Conservation (phyloP, 2,113 vertebrate genomes). For the Passer montanus region DNA sequence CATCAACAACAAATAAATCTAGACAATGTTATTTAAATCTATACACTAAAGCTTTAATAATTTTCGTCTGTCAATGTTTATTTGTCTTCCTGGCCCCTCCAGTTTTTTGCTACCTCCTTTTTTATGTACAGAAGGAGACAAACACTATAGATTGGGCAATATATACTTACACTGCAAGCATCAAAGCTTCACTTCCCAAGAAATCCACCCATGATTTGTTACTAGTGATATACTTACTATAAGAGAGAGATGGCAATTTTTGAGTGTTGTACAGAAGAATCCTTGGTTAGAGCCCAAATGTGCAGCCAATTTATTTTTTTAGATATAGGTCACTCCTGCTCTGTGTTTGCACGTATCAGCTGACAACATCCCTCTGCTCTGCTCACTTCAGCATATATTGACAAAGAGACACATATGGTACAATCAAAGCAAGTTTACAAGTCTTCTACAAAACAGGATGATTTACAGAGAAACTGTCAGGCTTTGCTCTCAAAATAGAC, state of each 20-base stretch:
- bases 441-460: constrained; percentile 26
- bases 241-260: neutral
- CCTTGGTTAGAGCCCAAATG: neutral
- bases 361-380: constrained; percentile 43
- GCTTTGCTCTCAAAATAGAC: constrained; percentile 58
- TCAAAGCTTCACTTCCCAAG: neutral
- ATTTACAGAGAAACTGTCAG: constrained; percentile 56
- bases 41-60: neutral
- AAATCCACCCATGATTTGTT: neutral
- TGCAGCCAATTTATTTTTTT: neutral
- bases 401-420: constrained; percentile 60
- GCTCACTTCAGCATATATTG: constrained; percentile 51
- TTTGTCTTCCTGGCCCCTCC: neutral
- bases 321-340: constrained; percentile 53
- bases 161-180: neutral
- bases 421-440: constrained; percentile 65
- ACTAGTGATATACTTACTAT: neutral
- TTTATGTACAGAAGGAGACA: neutral
- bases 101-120: neutral
- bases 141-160: neutral
- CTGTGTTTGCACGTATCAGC: constrained; percentile 35
- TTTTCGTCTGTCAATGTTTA: neutral
- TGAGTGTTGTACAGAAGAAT: neutral
- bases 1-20: neutral
- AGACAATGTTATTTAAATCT: neutral